A percentile compares a stretch with the other conserved stretches of the same genome.
These are phyloP conservation scores for Lingula anatina DNA, from an alignment of 2,888 invertebrate genomes.

Conservation along the genomic window DNA sequence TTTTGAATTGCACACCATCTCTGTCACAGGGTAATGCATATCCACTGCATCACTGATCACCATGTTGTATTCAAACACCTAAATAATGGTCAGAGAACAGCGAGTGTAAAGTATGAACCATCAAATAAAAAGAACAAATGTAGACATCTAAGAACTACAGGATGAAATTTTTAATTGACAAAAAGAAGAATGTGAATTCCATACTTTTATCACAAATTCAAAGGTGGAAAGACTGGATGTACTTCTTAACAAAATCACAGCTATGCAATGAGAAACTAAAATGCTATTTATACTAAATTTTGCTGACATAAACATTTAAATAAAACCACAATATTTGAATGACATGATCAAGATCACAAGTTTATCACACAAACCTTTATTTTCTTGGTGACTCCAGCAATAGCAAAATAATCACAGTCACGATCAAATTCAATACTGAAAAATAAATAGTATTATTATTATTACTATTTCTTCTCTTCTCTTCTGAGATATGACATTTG, in stretches of 20 bases:
- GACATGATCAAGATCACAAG: not conserved
- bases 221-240: too few relatives aligned
- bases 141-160: too few relatives aligned
- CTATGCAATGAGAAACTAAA: not conserved
- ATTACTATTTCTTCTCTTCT: too few relatives aligned
- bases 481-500: too few relatives aligned
- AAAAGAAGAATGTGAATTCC: too few relatives aligned
- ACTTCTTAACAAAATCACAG: not conserved
- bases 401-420: constrained; percentile 91
- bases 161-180: too few relatives aligned
- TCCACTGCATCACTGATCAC: constrained; percentile 82
- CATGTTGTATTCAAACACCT: constrained; percentile 74
- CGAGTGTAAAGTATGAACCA: too few relatives aligned
- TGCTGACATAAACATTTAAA: not conserved
- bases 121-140: too few relatives aligned
- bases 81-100: too few relatives aligned
- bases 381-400: constrained; percentile 89
- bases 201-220: too few relatives aligned
- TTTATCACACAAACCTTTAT: constrained; percentile 64
- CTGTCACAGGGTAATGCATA: constrained; percentile 85
- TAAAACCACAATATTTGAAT: too few relatives aligned
- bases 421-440: constrained; percentile 90
- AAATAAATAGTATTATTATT: constrained; percentile 6
- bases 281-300: not conserved
- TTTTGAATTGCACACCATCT: constrained; percentile 88